Evolutionary conservation across 2,113 vertebrate genomes (phyloP).

Genomic region (Lutjanus erythropterus): DNA sequence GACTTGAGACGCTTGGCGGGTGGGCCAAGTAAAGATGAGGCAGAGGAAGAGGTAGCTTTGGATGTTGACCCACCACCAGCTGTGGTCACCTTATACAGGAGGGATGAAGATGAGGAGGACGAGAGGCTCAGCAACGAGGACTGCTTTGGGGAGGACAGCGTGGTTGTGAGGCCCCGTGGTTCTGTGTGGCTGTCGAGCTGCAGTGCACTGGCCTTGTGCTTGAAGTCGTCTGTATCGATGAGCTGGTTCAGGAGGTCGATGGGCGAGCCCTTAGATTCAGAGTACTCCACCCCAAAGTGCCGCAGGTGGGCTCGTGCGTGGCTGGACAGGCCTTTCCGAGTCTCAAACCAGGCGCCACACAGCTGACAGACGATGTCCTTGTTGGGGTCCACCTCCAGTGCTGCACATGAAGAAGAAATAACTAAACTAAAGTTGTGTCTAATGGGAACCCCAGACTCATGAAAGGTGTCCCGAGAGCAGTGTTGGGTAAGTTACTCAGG

Average conservation of each 20-base stretch:
- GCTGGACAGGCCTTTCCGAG: conserved; percentile 93
- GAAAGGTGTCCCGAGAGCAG: no score
- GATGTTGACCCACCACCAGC: conserved; percentile 69
- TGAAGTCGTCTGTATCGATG: conserved; percentile 91
- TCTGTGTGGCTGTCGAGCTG: conserved; percentile 64
- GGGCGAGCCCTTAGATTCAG: conserved; percentile 93
- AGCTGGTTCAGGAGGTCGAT: conserved; percentile 93
- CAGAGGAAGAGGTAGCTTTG: conserved; percentile 85
- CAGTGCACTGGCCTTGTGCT: conserved; percentile 82
- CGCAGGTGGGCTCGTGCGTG: conserved; percentile 94
- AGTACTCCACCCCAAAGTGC: conserved; percentile 93
- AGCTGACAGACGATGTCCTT: conserved; percentile 94
- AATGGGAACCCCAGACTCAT: no score
- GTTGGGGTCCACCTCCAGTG: conserved; percentile 90
- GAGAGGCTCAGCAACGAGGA: conserved; percentile 75
- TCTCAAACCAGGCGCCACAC: conserved; percentile 96
- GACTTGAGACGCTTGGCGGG: conserved; percentile 87
- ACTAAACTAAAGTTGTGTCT: no score
- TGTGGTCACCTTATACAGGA: conserved; percentile 81
- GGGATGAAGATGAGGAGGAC: conserved; percentile 75
- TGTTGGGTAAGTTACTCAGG: no score
- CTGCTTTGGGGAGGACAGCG: conserved; percentile 76
- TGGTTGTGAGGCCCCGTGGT: conserved; percentile 61
- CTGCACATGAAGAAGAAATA: conserved; percentile 75
- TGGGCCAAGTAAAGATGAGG: conserved; percentile 79